Evolutionary conservation across 1,140 invertebrate genomes (phyloP).

Genomic region (Lepidurus arcticus): DNA sequence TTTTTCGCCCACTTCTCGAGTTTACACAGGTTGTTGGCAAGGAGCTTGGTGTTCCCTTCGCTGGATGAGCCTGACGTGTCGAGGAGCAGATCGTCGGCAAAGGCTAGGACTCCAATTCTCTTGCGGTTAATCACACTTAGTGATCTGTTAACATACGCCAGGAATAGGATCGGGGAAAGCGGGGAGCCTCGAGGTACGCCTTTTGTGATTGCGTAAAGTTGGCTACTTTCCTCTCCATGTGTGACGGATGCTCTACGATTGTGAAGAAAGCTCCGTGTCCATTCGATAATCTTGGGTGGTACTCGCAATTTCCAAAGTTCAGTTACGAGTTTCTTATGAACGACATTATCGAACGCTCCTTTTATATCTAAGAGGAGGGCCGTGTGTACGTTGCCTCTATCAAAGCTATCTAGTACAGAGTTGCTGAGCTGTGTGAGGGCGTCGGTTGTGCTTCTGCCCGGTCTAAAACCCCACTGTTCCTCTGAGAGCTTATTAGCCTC

Average conservation of each 20-base stretch:
- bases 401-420: background rate
- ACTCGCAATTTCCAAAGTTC: background rate
- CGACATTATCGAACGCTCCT: background rate
- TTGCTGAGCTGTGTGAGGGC: background rate
- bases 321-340: background rate
- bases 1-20: slow-evolving; percentile 8
- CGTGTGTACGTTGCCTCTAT: too few relatives aligned
- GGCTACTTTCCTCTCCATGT: too few relatives aligned
- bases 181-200: too few relatives aligned
- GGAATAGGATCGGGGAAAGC: background rate
- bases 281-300: background rate
- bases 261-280: background rate
- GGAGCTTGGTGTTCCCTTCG: slow-evolving; percentile 8
- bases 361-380: background rate
- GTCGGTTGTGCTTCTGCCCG: background rate
- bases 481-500: background rate
- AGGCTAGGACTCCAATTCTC: background rate
- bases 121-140: slow-evolving; percentile 18
- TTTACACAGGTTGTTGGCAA: background rate
- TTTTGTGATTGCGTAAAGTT: too few relatives aligned
- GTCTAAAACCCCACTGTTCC: background rate
- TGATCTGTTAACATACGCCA: background rate
- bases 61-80: background rate
- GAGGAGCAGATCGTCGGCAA: slow-evolving; percentile 19
- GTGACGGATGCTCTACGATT: background rate